These are phyloP conservation scores for Papilio dardanus DNA, from an alignment of 1,140 invertebrate genomes.

Conservation along the genomic window DNA sequence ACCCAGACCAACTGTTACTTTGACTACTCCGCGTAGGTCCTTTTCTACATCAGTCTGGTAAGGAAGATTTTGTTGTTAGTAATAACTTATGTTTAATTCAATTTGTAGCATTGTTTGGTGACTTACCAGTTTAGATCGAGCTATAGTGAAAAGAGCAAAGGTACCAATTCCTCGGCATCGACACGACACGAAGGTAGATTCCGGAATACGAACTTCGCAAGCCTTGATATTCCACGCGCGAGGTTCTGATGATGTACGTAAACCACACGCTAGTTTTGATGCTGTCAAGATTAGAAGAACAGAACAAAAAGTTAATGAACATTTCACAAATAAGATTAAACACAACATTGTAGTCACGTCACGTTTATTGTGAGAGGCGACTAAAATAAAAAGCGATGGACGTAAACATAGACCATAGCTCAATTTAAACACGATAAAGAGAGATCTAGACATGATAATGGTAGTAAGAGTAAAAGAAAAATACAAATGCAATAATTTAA, in stretches of 20 bases:
- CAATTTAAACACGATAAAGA: not conserved
- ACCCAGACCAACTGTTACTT: slow-evolving; percentile 66
- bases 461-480: not conserved
- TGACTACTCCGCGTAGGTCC: slow-evolving; percentile 67
- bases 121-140: slow-evolving; percentile 69
- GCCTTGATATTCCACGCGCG: slow-evolving; percentile 59
- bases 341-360: not conserved
- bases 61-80: not conserved
- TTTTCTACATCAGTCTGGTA: slow-evolving; percentile 71
- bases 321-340: not conserved
- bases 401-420: not conserved
- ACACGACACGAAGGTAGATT: slow-evolving; percentile 61
- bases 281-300: slow-evolving; percentile 44
- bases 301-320: slow-evolving; percentile 8
- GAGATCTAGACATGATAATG: not conserved
- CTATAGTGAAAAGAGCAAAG: slow-evolving; percentile 65
- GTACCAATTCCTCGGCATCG: slow-evolving; percentile 66
- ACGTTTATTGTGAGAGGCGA: not conserved
- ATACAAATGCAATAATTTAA: not conserved
- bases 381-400: not conserved
- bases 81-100: too few species aligned
- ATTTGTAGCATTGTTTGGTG: not conserved
- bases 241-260: slow-evolving; percentile 58
- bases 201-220: slow-evolving; percentile 67
- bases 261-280: slow-evolving; percentile 66